These are phyloP conservation scores for Diadophis punctatus DNA, from an alignment of 2,113 vertebrate genomes.

Conservation along the genomic window DNA sequence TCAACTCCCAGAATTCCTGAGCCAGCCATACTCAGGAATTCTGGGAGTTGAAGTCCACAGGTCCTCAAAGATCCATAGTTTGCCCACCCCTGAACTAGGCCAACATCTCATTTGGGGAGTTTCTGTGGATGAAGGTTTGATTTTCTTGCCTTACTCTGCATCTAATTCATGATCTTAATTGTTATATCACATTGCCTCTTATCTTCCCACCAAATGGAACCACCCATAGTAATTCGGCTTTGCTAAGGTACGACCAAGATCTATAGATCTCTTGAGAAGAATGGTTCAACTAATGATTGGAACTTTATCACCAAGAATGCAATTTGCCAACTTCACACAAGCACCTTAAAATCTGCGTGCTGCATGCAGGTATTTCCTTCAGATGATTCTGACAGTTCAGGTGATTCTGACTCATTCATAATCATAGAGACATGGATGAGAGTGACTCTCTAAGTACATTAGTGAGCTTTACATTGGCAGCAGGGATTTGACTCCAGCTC, in stretches of 20 bases:
- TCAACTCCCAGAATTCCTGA: too few species aligned
- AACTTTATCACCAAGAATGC: neutral
- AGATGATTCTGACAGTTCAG: neutral
- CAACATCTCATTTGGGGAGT: neutral
- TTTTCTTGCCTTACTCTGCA: neutral
- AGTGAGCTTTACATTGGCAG: neutral
- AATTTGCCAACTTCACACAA: neutral
- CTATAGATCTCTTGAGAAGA: neutral
- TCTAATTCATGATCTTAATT: neutral
- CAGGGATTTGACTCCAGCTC: neutral
- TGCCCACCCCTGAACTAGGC: too few species aligned
- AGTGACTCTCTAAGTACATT: neutral
- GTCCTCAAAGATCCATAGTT: too few species aligned
- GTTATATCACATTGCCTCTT: neutral
- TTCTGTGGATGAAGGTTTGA: neutral
- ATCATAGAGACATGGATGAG: neutral
- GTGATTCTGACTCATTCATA: neutral
- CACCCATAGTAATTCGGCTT: neutral
- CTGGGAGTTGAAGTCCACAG: too few species aligned
- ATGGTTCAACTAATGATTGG: neutral
- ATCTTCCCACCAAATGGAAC: neutral
- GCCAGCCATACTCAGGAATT: too few species aligned
- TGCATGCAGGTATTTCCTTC: neutral
- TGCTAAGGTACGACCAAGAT: neutral
- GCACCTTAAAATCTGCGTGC: neutral